A percentile compares a stretch with the other conserved stretches of the same genome.
These are phyloP conservation scores for Tinamus major DNA, from an alignment of 2,797 vertebrate species.

Conservation along the genomic window DNA sequence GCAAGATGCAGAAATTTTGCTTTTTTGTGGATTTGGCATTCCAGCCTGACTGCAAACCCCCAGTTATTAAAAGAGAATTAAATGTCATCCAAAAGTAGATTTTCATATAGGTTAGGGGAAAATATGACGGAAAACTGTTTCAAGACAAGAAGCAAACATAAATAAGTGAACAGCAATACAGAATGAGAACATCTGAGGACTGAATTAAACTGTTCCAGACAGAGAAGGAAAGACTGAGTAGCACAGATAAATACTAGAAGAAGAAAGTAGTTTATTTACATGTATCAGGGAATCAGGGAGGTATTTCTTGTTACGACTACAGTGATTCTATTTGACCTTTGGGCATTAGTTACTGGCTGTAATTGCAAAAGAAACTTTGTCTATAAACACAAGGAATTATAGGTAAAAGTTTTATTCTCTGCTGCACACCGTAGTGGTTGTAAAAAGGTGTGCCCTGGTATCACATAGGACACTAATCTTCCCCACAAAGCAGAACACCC, in stretches of 20 bases:
- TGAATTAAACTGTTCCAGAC: neutral
- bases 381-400: constrained; percentile 4
- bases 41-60: neutral
- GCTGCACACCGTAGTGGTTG: neutral
- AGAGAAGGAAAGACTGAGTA: constrained; percentile 3
- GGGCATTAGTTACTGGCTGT: neutral
- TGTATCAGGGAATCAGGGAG: neutral
- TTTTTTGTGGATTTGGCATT: neutral
- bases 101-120: neutral
- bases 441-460: constrained; percentile 12
- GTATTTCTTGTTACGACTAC: neutral
- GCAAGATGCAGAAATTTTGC: neutral
- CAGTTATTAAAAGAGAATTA: neutral
- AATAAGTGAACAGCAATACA: neutral
- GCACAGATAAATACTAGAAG: neutral
- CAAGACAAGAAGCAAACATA: neutral
- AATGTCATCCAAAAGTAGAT: neutral
- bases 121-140: constrained; percentile 11
- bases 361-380: constrained; percentile 41
- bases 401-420: constrained; percentile 12
- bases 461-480: constrained; percentile 11
- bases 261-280: neutral
- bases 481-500: constrained; percentile 14
- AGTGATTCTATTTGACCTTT: constrained; percentile 16
- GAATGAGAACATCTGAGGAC: neutral